Evolutionary conservation across 2,797 vertebrate species (phyloP), one percentile per base, ranked within the genome.

Genomic region (Morelia viridis): DNA sequence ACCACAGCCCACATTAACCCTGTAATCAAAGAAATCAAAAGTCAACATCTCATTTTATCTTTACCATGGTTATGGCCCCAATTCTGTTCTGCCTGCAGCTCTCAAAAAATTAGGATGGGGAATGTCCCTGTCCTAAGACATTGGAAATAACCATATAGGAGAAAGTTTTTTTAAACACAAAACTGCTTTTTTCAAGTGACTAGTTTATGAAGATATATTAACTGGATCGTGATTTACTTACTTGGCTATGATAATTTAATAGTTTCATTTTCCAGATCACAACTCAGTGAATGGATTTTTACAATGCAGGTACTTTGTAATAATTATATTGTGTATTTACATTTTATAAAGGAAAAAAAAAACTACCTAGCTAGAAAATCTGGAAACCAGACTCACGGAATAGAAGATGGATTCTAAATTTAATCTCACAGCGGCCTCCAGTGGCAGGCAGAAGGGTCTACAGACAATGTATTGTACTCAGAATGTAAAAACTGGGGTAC

Each of bases 1-100:
- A 62, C 97, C 97, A 0, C 97, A 98, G 31, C 97, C 97, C 96
- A 98, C 97, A 58, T 98, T 98, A 96, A 98, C 97, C 96, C 97
- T 98, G 96, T 17, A 93, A 53, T 92, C 7, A 92, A 93, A 92
- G 88, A 62, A 91, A 92, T 65, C 4, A 57, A 26, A 91, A 76
- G 91, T 58, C 5, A 56, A 19, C 1, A 2, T 46, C 80, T 83
- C 24, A 24, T 64, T 50, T 64, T 87, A 26, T 35, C 60, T 91
- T 76, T 46, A 35, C 28, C 41, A 76, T 0, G 28, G 41, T 64
- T 53, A 80, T 24, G 19, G 2, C 31, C 5, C 50, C 22, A 24
- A 41, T 56, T 28, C 31, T 11, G 22, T 64, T 53, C 62, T 46
- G 17, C 31, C 5, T 62, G 24, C 50, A 57, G 41, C 17, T 90